Base-by-base conservation (phyloP, 2,797 vertebrate species). In the Cephalopachus bancanus region DNA sequence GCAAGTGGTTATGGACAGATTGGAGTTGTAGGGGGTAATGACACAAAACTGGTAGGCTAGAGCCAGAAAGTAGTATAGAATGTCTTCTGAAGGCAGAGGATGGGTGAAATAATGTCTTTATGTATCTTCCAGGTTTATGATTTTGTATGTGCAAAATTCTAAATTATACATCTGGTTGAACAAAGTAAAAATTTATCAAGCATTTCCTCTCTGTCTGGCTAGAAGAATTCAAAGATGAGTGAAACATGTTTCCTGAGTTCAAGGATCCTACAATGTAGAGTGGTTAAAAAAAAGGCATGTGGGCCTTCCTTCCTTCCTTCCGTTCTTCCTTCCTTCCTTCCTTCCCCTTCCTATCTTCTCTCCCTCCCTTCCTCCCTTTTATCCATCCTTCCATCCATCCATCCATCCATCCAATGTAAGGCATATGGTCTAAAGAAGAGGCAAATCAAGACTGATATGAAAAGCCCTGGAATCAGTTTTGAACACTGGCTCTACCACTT, bases 211-310 rank as follows among this genome's bases (percentile, higher is more conserved):
- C 59, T 62, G 62, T 81, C 71, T 74, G 55, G 76, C 26, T 91
- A 15, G 11, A 80, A 85, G 59, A 90, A 89, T 88, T 69, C 33
- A 89, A 95, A 81, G 55, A 26, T 14, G n/a, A 90, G 86, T 7
- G 15, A 80, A 83, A 37, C 28, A 55, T 53, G 4, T 10, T 87
- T 94, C 49, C 33, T 30, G 55, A 84, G 75, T 67, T 65, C 22
- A 80, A 79, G 62, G 44, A 79, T 83, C 69, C 75, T 64, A 22
- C 11, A 33, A 69, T 37, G 15, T 65, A 72, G 33, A 53, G 69
- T 62, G 26, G 4, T n/a, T 44, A 44, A 44, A 22, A 4, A 51
- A 26, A 72, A 80, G 33, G 12, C n/a, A 22, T 20, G 20, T 75
- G 49, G 26, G 15, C 2, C 22, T 89, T 3, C 22, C 3, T 64